Conservation (phyloP, 2,888 invertebrate genomes). For the Sipha maydis region DNA sequence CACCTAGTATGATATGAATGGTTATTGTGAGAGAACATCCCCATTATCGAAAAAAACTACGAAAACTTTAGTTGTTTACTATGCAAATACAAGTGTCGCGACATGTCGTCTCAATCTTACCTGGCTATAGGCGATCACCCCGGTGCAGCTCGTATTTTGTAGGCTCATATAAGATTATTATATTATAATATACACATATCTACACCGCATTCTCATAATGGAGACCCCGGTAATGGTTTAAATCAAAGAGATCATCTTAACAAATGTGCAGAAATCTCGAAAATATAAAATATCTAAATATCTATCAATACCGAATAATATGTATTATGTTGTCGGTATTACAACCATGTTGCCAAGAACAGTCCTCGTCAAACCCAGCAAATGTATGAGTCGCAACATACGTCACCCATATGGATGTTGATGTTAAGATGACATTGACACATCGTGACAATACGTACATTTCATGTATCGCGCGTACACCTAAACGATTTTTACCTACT, state of each 20-base stretch:
- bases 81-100: not conserved
- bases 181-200: not conserved
- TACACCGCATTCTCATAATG: not conserved
- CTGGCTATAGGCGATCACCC: not conserved
- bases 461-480: no score
- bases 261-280: not conserved
- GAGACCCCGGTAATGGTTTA: not conserved
- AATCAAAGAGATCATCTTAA: not conserved
- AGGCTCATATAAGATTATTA: not conserved
- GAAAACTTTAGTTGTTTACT: not conserved
- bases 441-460: no score
- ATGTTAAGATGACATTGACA: not conserved
- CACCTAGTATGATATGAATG: not conserved
- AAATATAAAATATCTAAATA: not conserved
- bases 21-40: not conserved
- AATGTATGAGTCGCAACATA: no score
- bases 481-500: no score
- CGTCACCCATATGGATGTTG: not conserved
- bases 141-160: not conserved
- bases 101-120: not conserved
- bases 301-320: not conserved
- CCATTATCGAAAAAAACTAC: not conserved
- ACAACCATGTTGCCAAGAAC: not conserved
- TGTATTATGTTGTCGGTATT: not conserved
- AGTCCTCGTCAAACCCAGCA: no score